These are phyloP conservation scores for Arion vulgaris DNA, from an alignment of 1,140 invertebrate species.

Conservation along the genomic window DNA sequence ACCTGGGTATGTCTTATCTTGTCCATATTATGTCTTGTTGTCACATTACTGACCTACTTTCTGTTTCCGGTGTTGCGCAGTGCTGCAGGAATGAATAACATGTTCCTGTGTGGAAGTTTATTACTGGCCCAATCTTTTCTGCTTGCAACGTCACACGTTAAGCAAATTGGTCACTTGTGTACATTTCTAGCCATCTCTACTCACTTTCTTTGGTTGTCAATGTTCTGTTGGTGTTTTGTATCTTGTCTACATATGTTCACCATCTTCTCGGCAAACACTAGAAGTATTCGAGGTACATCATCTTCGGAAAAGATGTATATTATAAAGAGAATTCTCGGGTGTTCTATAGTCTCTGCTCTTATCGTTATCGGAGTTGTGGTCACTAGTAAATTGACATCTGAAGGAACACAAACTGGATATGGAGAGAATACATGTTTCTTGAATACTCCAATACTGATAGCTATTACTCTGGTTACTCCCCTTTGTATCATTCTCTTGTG, in stretches of 20 bases:
- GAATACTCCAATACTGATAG: neutral
- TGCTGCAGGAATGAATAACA: conserved; percentile 13
- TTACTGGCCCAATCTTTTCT: neutral
- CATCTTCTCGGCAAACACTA: conserved; percentile 74
- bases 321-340: neutral
- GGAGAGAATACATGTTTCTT: neutral
- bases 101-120: conserved; percentile 6
- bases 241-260: conserved; percentile 79
- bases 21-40: neutral
- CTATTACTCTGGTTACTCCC: neutral
- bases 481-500: neutral
- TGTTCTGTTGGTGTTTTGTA: conserved; percentile 95
- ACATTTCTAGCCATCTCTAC: conserved; percentile 81
- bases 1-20: neutral
- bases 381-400: no score
- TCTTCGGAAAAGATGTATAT: neutral
- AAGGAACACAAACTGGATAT: neutral
- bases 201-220: conserved; percentile 92
- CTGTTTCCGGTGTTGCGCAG: conserved; percentile 8
- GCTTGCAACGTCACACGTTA: conserved; percentile 5
- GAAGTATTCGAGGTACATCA: neutral
- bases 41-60: conserved; percentile 18
- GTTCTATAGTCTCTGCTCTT: neutral
- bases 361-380: neutral
- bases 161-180: conserved; percentile 56